phyloP scores from a whole-genome alignment of 2,888 invertebrate genomes.

The Sussaba pulchella region DNA sequence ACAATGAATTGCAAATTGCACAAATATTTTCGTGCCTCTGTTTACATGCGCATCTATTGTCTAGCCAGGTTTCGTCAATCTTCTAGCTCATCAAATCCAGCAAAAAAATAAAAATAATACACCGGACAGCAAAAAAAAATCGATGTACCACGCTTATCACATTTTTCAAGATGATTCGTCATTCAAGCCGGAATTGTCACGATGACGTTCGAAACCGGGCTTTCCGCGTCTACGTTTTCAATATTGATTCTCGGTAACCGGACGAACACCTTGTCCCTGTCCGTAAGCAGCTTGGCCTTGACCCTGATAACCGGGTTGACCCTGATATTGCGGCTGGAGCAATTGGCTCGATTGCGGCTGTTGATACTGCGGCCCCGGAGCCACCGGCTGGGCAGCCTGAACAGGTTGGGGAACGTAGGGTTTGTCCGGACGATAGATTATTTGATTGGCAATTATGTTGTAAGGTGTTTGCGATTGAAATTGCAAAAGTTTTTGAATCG shows the following conservation, averaged over 20 bases:
- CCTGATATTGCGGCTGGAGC: conserved; percentile 50
- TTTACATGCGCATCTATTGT: neutral
- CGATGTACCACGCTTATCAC: neutral
- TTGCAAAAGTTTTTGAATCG: conserved; percentile 69
- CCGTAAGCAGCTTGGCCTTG: conserved; percentile 59
- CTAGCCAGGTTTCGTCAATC: too few species aligned
- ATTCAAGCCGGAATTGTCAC: conserved; percentile 11
- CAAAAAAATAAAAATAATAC: too few species aligned
- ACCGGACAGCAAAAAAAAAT: conserved; percentile 1
- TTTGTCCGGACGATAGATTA: conserved; percentile 76
- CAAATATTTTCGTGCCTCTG: neutral
- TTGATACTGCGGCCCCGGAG: conserved; percentile 63
- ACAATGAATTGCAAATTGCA: conserved; percentile 3
- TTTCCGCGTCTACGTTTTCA: conserved; percentile 53
- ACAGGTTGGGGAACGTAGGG: conserved; percentile 80
- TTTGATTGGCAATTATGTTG: conserved; percentile 80
- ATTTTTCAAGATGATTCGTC: conserved; percentile 1
- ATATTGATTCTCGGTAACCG: conserved; percentile 77
- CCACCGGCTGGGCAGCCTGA: conserved; percentile 60
- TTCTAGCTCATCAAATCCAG: too few species aligned
- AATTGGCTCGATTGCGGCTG: conserved; percentile 62
- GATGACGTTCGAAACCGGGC: neutral
- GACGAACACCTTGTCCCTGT: conserved; percentile 73
- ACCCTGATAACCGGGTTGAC: conserved; percentile 58
- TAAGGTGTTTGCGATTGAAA: conserved; percentile 72